These are phyloP conservation scores for Streptopelia turtur DNA, from an alignment of 2,797 vertebrate genomes.

Conservation along the genomic window DNA sequence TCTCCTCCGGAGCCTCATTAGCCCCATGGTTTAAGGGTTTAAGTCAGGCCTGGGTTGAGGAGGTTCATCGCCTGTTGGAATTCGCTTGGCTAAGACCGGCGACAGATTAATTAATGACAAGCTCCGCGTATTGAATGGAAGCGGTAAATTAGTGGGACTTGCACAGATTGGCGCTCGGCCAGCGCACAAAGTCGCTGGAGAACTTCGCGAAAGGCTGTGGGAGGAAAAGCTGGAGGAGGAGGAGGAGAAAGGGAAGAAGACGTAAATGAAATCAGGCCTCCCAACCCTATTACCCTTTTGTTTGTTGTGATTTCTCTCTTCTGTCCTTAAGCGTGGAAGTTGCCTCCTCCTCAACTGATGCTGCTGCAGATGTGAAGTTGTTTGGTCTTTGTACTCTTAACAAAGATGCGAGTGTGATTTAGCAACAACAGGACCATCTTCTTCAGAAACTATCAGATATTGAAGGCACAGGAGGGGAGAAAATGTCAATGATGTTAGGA, in stretches of 20 bases:
- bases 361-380: not conserved
- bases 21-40: not conserved
- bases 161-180: not conserved
- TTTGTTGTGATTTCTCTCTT: not conserved
- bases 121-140: not conserved
- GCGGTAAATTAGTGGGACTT: not conserved
- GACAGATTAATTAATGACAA: constrained; percentile 21
- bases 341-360: constrained; percentile 14
- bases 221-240: constrained; percentile 63
- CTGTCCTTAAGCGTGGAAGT: not conserved
- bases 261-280: not conserved
- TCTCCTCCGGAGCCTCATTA: not conserved
- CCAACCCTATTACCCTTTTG: not conserved
- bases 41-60: not conserved
- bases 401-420: not conserved
- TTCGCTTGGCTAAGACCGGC: not conserved
- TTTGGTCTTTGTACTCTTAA: not conserved
- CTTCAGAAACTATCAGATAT: fast-evolving
- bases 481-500: not conserved
- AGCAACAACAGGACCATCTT: fast-evolving
- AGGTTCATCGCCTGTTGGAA: not conserved
- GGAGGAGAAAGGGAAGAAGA: constrained; percentile 10
- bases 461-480: not conserved
- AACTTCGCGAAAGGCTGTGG: constrained; percentile 11
- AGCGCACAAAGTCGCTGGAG: not conserved